Evolutionary conservation across 2,113 vertebrate species (phyloP).

Genomic region (Egretta garzetta): DNA sequence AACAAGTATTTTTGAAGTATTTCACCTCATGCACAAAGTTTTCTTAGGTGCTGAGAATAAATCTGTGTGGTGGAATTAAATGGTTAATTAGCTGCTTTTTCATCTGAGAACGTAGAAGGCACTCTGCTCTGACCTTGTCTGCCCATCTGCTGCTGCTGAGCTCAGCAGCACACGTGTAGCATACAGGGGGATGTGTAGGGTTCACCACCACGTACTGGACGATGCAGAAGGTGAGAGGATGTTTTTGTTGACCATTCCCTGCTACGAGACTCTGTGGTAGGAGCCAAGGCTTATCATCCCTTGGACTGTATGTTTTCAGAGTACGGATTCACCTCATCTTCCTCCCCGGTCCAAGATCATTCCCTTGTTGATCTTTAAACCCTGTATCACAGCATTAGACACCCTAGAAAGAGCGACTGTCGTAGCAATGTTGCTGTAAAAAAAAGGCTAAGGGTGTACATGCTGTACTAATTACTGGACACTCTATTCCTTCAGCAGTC

Average conservation of each 20-base stretch:
- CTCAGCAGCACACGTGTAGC: neutral
- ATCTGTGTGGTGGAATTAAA: neutral
- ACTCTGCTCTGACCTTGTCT: neutral
- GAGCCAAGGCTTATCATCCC: neutral
- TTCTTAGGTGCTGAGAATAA: neutral
- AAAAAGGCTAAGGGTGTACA: neutral
- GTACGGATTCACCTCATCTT: neutral
- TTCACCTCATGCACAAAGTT: neutral
- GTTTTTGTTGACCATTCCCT: neutral
- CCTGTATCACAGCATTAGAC: fast-evolving
- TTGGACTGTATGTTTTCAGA: neutral
- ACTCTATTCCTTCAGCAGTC: neutral
- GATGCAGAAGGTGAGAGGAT: neutral
- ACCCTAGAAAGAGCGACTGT: neutral
- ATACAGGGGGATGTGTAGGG: neutral
- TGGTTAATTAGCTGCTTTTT: neutral
- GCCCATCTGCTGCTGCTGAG: neutral
- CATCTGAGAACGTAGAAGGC: neutral
- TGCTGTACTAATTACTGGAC: neutral
- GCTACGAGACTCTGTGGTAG: neutral
- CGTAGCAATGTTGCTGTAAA: fast-evolving
- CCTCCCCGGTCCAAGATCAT: neutral
- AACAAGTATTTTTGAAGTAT: neutral
- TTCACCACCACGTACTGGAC: fast-evolving
- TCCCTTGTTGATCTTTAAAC: neutral